Conservation (phyloP, 2,113 vertebrate species). For the Tychaedon coryphoeus region DNA sequence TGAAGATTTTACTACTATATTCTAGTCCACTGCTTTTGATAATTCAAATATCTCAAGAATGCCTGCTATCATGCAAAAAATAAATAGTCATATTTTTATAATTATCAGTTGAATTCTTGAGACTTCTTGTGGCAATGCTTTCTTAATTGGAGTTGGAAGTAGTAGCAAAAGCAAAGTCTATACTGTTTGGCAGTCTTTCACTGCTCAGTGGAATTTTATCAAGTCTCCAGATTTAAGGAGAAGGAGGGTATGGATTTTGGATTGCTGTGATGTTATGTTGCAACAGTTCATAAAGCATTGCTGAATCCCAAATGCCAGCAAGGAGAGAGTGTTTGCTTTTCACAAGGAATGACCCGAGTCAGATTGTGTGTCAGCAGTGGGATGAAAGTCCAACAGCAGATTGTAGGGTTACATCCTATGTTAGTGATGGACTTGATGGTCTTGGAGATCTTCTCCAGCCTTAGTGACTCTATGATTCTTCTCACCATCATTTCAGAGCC, state of each 20-base stretch:
- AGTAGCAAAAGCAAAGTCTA: slow-evolving; percentile 79
- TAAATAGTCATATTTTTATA: background rate
- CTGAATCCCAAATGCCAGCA: background rate
- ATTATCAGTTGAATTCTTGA: slow-evolving; percentile 79
- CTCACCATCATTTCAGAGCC: background rate
- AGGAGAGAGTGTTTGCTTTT: background rate
- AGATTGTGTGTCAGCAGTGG: background rate
- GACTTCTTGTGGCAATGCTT: slow-evolving; percentile 72
- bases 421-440: background rate
- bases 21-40: background rate
- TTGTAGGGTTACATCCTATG: background rate
- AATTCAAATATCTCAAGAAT: background rate
- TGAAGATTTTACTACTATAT: background rate
- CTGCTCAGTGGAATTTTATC: slow-evolving; percentile 76
- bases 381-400: background rate
- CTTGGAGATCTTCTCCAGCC: background rate
- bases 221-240: slow-evolving; percentile 78
- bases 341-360: background rate
- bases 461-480: background rate
- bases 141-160: slow-evolving; percentile 77
- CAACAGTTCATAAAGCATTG: background rate
- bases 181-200: slow-evolving; percentile 76
- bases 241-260: slow-evolving; percentile 61
- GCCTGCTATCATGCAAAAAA: background rate
- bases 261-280: background rate